Base-by-base conservation (phyloP, 2,888 invertebrate species). In the Cacoxenus indagator region DNA sequence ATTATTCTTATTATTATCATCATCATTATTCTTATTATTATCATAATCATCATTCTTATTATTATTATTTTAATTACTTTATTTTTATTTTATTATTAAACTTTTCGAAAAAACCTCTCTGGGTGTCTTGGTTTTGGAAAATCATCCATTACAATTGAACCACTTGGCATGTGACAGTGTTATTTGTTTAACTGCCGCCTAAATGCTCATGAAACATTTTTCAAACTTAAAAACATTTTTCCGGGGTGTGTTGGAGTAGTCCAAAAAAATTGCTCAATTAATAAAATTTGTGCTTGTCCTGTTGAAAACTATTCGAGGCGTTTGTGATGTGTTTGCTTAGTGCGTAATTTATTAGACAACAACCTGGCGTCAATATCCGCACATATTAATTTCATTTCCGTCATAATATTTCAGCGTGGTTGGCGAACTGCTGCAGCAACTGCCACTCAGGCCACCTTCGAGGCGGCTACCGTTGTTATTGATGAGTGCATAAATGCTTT, bases 331-430 rank as follows among this genome's bases (percentile, higher is more conserved):
- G 17, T 62, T 62, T 62, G n/a, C 24, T 62, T 22, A 11, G 14
- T 62, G 24, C n/a, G 24, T 62, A 62, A 62, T 62, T 62, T 62
- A 62, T 62, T 62, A 43, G 61, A 62, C 61, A 62, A 62, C 61
- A 62, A 62, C 61, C 43, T 62, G 61, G 61, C 61, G 61, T 62
- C 61, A 62, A 62, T 62, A 62, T 62, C 61, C 61, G 61, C n/a
- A 43, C 31, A 45, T 43, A 62, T 62, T 62, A 62, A 43, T 62
- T 31, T 43, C 45, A 45, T 62, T 62, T 62, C 61, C 61, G 24
- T 43, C 22, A 45, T 24, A 62, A 62, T 62, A 43, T 62, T 24
- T 43, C 27, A 27, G 55, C 26, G 3, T 51, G 8, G 37, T 2
- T 4, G 17, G 9, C 51, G n/a, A n/a, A n/a, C n/a, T n/a, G n/a